Percentiles rank a stretch among this genome's conserved stretches.
Conservation (phyloP, 2,113 vertebrate species). For the Peucedramus taeniatus region DNA sequence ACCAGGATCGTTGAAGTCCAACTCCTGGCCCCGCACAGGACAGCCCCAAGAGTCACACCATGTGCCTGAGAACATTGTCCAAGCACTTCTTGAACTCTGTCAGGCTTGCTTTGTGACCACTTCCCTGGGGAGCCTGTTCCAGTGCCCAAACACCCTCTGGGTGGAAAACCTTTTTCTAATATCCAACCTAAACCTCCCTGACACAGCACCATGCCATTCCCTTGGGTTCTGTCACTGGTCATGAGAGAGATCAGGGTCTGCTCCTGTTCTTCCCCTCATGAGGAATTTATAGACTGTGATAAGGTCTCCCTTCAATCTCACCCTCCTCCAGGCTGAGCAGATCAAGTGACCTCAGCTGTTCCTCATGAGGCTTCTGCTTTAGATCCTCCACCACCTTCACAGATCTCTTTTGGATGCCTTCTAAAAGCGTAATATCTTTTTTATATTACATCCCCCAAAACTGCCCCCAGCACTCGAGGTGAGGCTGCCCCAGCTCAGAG, state of each 20-base stretch:
- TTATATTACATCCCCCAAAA: neutral
- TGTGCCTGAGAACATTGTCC: neutral
- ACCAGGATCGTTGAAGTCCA: neutral
- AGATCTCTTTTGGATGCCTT: neutral
- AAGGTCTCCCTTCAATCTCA: neutral
- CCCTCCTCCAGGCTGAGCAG: neutral
- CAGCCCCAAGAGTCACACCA: no score
- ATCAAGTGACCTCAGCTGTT: neutral
- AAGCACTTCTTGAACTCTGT: neutral
- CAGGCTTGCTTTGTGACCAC: neutral
- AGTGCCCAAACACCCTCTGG: neutral
- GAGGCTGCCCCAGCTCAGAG: accelerated
- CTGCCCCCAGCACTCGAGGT: accelerated
- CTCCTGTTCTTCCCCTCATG: neutral
- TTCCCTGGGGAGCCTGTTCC: neutral
- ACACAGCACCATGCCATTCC: neutral
- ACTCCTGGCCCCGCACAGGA: neutral
- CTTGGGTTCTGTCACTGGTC: accelerated
- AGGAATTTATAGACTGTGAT: neutral
- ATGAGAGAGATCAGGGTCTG: neutral
- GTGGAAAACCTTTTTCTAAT: neutral
- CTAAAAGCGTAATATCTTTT: neutral
- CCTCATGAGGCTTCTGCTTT: neutral
- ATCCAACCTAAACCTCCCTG: neutral
- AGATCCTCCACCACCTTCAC: neutral